Conservation (phyloP, 1,140 invertebrate species). For the Megalonaias nervosa region DNA sequence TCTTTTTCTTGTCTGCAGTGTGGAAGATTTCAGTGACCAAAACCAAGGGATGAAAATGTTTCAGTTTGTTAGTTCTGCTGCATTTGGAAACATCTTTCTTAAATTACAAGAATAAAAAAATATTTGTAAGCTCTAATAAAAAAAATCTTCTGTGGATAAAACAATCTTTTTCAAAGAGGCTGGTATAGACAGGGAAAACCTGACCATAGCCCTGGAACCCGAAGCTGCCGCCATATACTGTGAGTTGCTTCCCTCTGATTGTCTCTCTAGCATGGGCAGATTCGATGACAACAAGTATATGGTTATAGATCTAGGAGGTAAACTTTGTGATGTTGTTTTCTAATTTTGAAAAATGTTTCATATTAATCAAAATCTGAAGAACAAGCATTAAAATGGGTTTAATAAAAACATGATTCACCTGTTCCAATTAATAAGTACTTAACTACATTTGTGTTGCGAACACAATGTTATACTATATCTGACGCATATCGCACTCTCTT, state of each 20-base stretch:
- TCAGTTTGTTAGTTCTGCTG: too few species aligned
- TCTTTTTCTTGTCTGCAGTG: too few species aligned
- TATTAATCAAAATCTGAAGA: neutral
- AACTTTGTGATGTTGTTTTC: neutral
- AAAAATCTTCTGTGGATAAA: too few species aligned
- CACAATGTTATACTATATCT: neutral
- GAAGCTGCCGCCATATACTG: conserved; percentile 29
- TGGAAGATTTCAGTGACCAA: too few species aligned
- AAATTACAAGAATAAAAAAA: too few species aligned
- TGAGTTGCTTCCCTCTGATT: conserved; percentile 19
- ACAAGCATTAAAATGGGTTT: too few species aligned
- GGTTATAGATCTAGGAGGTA: conserved; percentile 38
- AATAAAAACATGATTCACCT: neutral
- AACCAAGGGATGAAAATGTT: too few species aligned
- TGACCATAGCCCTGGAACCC: conserved; percentile 31
- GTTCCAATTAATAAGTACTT: neutral
- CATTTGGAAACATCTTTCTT: too few species aligned
- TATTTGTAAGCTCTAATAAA: too few species aligned
- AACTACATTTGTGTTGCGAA: too few species aligned
- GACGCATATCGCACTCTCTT: neutral
- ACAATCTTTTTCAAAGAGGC: too few species aligned
- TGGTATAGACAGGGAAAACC: conserved; percentile 22
- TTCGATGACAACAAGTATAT: conserved; percentile 30
- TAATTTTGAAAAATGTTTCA: neutral
- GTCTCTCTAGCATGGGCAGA: conserved; percentile 16